Base-by-base conservation (phyloP, 2,797 vertebrate genomes). In the Odontamblyopus lacepedii region DNA sequence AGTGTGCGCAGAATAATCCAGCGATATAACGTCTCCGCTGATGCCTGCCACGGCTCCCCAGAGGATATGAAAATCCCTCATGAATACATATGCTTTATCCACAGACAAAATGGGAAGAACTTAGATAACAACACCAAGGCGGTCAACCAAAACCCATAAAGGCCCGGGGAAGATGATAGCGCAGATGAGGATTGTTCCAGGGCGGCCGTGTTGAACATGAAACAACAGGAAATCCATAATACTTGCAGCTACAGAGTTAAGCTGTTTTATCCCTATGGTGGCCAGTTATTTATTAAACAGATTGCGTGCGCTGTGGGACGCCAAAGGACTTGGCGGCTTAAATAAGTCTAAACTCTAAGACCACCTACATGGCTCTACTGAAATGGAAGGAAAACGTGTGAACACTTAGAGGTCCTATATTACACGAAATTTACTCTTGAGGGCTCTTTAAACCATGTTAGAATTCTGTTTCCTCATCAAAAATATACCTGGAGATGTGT, bases 151-250 rank as follows among this genome's bases (percentile, higher is more conserved):
- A 57, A 57, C 55, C 23, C 55, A 26, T 11, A 26, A 60, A 60
- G 3, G 5, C 13, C 27, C 13, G 57, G 15, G 57, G 57, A 16
- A 60, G 57, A 30, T 29, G 57, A 60, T 7, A 30, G 27, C 15
- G 30, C 5, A 30, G 57, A 29, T 60, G 57, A 60, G 57, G 35
- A 29, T 13, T 78, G 74, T 71, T 68, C 70, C 77, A 75, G 68
- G 30, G 55, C 23, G 11, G 3, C n/a, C 13, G 9, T 11, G 0
- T 3, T 13, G 9, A 57, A 57, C n/a, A 26, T 3, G 2, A 57
- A 23, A 57, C 8, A 26, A 56, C 55, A 26, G 23, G 26, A 57
- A 57, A 57, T 12, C 53, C 53, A 56, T 56, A 56, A 23, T 56
- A 55, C 19, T 55, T 11, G n/a, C 19, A 56, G 53, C 19, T 11